Base-by-base conservation (phyloP, 2,113 vertebrate genomes). In the Gorilla gorilla region DNA sequence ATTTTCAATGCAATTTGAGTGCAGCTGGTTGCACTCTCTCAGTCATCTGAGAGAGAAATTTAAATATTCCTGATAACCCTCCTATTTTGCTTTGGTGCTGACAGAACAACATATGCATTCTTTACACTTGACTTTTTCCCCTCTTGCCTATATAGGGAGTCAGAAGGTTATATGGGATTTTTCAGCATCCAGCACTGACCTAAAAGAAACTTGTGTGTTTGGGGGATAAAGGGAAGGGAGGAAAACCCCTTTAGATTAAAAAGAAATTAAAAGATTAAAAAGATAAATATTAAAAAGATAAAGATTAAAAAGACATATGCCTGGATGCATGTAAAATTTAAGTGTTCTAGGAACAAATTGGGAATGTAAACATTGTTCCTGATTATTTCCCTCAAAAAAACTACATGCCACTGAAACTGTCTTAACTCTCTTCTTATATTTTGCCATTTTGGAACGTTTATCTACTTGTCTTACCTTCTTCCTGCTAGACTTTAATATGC, bases 1-100 rank as follows among this genome's bases (percentile, higher is more conserved):
- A 98, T 98, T 99, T 99, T 98, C 96, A 97, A 82, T 98, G 97
- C 92, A 98, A 98, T 99, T 98, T 97, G 93, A 97, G 91, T 98
- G 93, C 98, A 99, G 98, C 98, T 99, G 98, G 95, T 96, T 98
- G 92, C 97, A 93, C 86, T 98, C 86, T 97, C 95, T 97, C 96
- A 97, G 96, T 98, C 96, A 97, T 98, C 96, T 98, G 96, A 98
- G 98, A 98, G 98, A 98, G 66, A 98, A 97, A 98, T 98, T 98
- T 97, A 95, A 98, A 97, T 95, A 97, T 98, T 75, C 35, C 87
- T 98, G 98, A 97, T 98, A 97, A 83, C 48, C 38, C 98, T 98
- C 90, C 97, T 97, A 97, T 92, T 85, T 98, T 98, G 70, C 98
- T 97, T 97, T 78, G 13, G 93, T 96, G 96, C 94, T 93, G 93